A percentile compares a stretch with the other conserved stretches of the same genome.
These are phyloP conservation scores for Meloidogyne floridensis DNA, from an alignment of 1,140 invertebrate species.

Conservation along the genomic window DNA sequence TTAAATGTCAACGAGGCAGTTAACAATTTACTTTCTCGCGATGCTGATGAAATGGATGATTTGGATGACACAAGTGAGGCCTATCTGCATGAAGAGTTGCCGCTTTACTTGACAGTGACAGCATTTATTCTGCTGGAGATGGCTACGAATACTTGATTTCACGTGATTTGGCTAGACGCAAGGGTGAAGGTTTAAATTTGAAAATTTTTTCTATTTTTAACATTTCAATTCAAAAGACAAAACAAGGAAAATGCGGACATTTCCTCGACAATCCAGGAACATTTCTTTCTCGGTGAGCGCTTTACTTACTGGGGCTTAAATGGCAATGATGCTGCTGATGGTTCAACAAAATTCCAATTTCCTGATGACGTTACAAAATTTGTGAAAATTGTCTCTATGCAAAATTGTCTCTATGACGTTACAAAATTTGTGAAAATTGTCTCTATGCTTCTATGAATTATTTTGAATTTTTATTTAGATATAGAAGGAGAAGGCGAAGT, in stretches of 20 bases:
- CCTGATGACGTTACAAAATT: conserved; percentile 65
- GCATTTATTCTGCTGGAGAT: conserved; percentile 95
- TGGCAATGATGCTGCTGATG: neutral
- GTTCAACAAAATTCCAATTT: conserved; percentile 19
- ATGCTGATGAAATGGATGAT: conserved; percentile 81
- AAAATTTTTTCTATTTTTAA: neutral
- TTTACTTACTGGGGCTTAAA: conserved; percentile 21
- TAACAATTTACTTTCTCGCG: conserved; percentile 94
- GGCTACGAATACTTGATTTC: conserved; percentile 90
- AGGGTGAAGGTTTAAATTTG: neutral
- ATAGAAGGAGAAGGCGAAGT: no score
- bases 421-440: no score
- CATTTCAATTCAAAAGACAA: conserved; percentile 16
- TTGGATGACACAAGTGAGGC: conserved; percentile 54
- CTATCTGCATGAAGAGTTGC: conserved; percentile 78
- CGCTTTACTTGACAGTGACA: conserved; percentile 93
- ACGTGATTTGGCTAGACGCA: conserved; percentile 80
- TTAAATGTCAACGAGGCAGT: conserved; percentile 96
- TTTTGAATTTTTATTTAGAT: no score
- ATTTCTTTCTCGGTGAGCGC: conserved; percentile 23
- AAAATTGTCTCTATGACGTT: no score
- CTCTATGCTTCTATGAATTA: no score
- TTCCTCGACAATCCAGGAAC: conserved; percentile 13
- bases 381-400: conserved; percentile 70
- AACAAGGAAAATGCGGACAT: conserved; percentile 22